A percentile compares a stretch with the other conserved stretches of the same genome.
phyloP scores from a whole-genome alignment of 2,797 vertebrate genomes.

The Staurois parvus region DNA sequence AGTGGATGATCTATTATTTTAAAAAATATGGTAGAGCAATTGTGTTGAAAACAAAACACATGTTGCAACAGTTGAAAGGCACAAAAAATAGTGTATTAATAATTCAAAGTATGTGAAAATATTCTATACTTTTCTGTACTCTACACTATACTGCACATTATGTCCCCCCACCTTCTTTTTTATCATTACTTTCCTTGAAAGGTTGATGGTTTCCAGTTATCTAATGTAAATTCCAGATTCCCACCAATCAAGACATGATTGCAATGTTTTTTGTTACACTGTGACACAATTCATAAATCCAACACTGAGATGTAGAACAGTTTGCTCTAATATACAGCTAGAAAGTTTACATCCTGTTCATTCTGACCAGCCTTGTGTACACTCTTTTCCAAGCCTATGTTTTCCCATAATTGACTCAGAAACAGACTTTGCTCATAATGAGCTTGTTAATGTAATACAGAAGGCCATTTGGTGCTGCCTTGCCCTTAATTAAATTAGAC shows the following conservation, averaged over 20 bases:
- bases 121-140: too few species aligned
- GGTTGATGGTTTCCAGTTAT: neutral
- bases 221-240: neutral
- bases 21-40: too few species aligned
- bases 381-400: neutral
- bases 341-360: slow-evolving; percentile 41
- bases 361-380: slow-evolving; percentile 17
- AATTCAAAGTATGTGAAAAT: too few species aligned
- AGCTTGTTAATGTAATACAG: slow-evolving; percentile 31
- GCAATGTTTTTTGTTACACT: neutral
- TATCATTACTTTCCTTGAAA: neutral
- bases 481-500: slow-evolving; percentile 44
- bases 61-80: too few species aligned
- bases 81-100: too few species aligned
- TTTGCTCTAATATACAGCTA: slow-evolving; percentile 4
- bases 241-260: neutral
- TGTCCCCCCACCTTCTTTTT: too few species aligned
- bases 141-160: too few species aligned
- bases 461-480: slow-evolving; percentile 40
- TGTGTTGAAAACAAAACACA: too few species aligned
- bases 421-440: neutral
- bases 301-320: neutral
- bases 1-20: too few species aligned
- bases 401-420: slow-evolving; percentile 19
- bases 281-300: slow-evolving; percentile 26